Evolutionary conservation across 2,888 invertebrate genomes (phyloP).

Genomic region (Patella pellucida): DNA sequence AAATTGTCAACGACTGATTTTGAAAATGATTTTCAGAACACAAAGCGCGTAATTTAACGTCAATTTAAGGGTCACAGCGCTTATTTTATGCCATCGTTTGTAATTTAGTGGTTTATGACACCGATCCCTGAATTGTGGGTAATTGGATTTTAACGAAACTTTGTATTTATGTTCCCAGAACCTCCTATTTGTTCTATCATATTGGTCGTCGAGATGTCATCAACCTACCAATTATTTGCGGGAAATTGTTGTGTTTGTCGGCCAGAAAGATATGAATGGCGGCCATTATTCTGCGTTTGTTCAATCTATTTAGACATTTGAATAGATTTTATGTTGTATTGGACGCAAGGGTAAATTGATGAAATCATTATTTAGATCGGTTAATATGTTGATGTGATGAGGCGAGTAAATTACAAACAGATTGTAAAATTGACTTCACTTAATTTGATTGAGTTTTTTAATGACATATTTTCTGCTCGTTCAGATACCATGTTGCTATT

Average conservation of each 20-base stretch:
- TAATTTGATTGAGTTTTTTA: no score
- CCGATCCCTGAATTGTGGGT: neutral
- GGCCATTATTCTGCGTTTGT: neutral
- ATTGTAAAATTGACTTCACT: no score
- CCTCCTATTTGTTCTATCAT: conserved; percentile 4
- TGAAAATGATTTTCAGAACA: neutral
- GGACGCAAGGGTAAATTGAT: neutral
- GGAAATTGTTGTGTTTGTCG: conserved; percentile 9
- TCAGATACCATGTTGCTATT: no score
- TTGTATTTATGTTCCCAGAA: neutral
- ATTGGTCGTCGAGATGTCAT: neutral
- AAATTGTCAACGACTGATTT: neutral
- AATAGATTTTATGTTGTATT: conserved; percentile 5
- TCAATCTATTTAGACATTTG: conserved; percentile 2
- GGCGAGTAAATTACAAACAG: no score
- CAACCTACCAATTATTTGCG: conserved; percentile 6
- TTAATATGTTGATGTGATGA: no score
- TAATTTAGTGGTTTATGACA: conserved; percentile 10
- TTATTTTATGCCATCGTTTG: conserved; percentile 2
- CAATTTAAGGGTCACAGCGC: conserved; percentile 10
- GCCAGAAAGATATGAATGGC: neutral
- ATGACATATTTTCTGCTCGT: no score
- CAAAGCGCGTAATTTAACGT: conserved; percentile 1
- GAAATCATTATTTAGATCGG: no score
- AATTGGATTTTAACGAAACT: conserved; percentile 9